phyloP scores from a whole-genome alignment of 2,113 vertebrate species.

The Aptenodytes forsteri region DNA sequence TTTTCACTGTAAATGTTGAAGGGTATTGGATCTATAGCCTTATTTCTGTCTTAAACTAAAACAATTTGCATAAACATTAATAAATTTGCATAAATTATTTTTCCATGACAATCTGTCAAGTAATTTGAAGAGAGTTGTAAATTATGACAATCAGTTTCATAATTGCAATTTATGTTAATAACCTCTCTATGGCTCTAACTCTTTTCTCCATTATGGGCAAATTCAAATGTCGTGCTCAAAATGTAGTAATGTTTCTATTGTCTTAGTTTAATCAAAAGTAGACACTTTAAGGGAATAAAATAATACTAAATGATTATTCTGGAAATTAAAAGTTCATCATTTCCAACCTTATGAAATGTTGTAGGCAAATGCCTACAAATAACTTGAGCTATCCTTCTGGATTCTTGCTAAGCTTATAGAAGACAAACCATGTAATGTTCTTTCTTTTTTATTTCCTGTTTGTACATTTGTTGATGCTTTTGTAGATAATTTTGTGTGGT shows the following conservation, averaged over 20 bases:
- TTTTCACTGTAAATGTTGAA: neutral
- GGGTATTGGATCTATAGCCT: neutral
- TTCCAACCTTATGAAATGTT: neutral
- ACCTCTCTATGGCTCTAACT: neutral
- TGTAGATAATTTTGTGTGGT: neutral
- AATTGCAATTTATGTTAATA: constrained; percentile 38
- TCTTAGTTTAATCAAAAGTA: neutral
- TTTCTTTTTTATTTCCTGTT: neutral
- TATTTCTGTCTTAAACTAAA: constrained; percentile 24
- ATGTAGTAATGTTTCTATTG: neutral
- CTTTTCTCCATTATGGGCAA: neutral
- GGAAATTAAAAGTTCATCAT: neutral
- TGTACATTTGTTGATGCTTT: neutral
- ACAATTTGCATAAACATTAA: constrained; percentile 29
- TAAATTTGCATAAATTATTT: constrained; percentile 26
- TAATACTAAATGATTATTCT: neutral
- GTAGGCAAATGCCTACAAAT: neutral
- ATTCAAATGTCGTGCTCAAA: neutral
- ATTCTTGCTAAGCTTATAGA: neutral
- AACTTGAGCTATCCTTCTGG: neutral
- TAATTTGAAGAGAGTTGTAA: neutral
- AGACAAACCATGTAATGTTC: neutral
- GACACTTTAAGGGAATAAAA: neutral
- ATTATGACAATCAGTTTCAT: constrained; percentile 44
- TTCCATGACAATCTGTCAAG: constrained; percentile 35